phyloP scores from a whole-genome alignment of 1,140 invertebrate species.

The Spodoptera frugiperda region DNA sequence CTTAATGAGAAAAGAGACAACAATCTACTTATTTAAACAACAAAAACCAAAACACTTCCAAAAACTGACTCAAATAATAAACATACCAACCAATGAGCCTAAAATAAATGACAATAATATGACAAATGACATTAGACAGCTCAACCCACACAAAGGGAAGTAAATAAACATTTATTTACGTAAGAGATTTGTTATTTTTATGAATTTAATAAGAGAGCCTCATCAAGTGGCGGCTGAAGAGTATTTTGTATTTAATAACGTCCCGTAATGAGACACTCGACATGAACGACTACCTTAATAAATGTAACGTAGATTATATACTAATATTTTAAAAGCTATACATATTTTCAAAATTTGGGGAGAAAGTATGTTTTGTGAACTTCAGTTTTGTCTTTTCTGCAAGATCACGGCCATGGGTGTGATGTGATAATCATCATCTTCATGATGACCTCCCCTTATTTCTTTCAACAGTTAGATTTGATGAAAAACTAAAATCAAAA shows the following conservation, averaged over 20 bases:
- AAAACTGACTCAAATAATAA: too few species aligned
- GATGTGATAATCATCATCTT: too few species aligned
- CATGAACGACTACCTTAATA: not conserved
- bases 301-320: not conserved
- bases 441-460: too few species aligned
- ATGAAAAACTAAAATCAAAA: too few species aligned
- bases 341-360: not conserved
- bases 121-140: not conserved
- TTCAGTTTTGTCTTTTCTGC: too few species aligned
- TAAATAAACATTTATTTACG: not conserved
- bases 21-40: too few species aligned
- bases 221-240: not conserved
- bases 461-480: too few species aligned
- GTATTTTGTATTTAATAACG: constrained; percentile 36
- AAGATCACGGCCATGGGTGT: too few species aligned
- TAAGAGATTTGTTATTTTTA: constrained; percentile 30
- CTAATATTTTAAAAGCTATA: not conserved
- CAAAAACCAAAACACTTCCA: too few species aligned
- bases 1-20: not conserved
- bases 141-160: not conserved
- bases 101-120: not conserved
- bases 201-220: constrained; percentile 22
- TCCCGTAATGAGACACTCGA: constrained; percentile 19
- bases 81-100: too few species aligned
- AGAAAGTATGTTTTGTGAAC: too few species aligned